A percentile compares a stretch with the other conserved stretches of the same genome.
Conservation (phyloP, 1,140 invertebrate genomes). For the Bombus superbus region DNA sequence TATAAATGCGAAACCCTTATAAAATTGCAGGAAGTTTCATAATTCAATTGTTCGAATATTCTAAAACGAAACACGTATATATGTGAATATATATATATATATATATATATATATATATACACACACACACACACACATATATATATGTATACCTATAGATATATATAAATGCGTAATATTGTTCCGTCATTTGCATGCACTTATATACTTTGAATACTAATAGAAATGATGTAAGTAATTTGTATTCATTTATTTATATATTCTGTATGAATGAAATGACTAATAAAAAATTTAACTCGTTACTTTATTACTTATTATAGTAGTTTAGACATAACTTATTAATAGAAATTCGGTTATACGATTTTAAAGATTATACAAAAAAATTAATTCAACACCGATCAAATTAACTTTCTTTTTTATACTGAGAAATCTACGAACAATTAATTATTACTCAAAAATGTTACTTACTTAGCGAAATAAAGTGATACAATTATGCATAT, state of each 20-base stretch:
- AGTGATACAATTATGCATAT: background rate
- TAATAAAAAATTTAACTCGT: background rate
- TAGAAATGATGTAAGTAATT: constrained; percentile 8
- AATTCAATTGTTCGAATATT: background rate
- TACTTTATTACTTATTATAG: background rate
- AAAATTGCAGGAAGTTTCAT: background rate
- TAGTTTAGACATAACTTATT: background rate
- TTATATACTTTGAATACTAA: constrained; percentile 8
- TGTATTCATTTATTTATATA: background rate
- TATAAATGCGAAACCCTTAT: background rate
- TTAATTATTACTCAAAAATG: background rate
- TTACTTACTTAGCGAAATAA: background rate
- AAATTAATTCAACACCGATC: no score
- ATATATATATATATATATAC: no score
- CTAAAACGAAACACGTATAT: background rate
- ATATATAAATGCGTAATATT: background rate
- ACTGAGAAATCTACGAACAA: background rate
- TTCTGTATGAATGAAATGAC: background rate
- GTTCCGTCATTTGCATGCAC: background rate
- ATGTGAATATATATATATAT: background rate
- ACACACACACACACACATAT: no score
- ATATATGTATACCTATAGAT: background rate
- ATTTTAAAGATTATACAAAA: background rate
- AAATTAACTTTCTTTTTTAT: background rate
- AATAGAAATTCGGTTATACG: background rate